phyloP scores from a whole-genome alignment of 2,888 invertebrate species.

The Drosophila buzzatii region DNA sequence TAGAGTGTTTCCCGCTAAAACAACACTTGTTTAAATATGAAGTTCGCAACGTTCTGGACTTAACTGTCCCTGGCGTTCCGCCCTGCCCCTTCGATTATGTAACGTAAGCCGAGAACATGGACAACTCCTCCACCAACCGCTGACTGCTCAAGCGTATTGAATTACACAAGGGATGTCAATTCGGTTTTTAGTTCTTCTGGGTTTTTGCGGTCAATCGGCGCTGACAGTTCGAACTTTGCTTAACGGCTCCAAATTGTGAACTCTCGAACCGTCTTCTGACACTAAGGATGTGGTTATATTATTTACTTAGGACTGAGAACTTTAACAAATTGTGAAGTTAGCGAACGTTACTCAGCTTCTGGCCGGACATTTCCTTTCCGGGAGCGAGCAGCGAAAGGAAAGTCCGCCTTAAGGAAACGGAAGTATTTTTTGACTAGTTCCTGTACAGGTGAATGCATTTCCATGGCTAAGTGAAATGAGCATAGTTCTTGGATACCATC shows the following conservation, averaged over 20 bases:
- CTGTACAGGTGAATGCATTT: conserved; percentile 40
- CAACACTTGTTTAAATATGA: conserved; percentile 66
- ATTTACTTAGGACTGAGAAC: conserved; percentile 60
- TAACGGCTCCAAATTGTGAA: conserved; percentile 60
- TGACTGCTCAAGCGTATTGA: conserved; percentile 68
- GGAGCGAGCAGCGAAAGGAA: conserved; percentile 16
- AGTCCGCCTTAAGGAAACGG: conserved; percentile 51
- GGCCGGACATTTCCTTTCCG: conserved; percentile 48
- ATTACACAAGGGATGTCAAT: conserved; percentile 56
- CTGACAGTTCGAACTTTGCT: conserved; percentile 65
- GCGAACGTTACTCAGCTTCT: neutral
- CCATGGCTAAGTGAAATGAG: neutral
- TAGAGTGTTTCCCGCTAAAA: conserved; percentile 68
- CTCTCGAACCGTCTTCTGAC: conserved; percentile 23
- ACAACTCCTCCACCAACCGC: conserved; percentile 54
- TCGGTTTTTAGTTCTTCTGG: conserved; percentile 45
- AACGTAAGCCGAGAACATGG: conserved; percentile 60
- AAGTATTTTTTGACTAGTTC: conserved; percentile 39
- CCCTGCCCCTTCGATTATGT: conserved; percentile 61
- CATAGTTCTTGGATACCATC: neutral
- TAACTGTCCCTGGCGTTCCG: conserved; percentile 52
- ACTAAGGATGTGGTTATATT: conserved; percentile 71
- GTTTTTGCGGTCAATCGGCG: conserved; percentile 69
- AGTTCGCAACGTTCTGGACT: conserved; percentile 60
- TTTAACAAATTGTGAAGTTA: conserved; percentile 37